Conservation (phyloP, 2,113 vertebrate genomes). For the Microtus pennsylvanicus region DNA sequence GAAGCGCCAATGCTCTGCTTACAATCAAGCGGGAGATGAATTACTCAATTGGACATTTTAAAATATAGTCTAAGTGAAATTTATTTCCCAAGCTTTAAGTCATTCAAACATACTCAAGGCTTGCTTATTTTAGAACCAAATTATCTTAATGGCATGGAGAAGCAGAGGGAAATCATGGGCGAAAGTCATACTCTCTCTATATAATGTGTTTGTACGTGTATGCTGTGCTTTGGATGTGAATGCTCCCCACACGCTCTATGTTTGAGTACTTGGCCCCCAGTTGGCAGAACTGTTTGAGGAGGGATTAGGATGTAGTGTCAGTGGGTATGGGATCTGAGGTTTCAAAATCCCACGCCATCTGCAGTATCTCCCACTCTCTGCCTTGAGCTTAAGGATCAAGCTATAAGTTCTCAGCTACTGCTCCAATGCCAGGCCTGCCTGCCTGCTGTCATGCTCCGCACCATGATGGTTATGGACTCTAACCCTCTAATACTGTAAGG, state of each 20-base stretch:
- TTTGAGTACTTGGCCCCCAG: not conserved
- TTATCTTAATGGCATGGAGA: not conserved
- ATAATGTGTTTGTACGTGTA: not conserved
- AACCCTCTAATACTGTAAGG: not conserved
- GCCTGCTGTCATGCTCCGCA: not conserved
- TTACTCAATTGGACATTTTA: not conserved
- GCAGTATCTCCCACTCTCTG: not conserved
- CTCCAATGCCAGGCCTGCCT: too few species aligned
- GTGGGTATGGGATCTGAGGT: not conserved
- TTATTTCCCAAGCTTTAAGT: constrained; percentile 55
- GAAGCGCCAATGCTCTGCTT: constrained; percentile 36
- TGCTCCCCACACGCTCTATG: not conserved
- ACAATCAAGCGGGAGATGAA: constrained; percentile 19
- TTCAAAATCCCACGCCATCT: not conserved
- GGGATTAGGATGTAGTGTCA: not conserved
- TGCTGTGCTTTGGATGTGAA: not conserved
- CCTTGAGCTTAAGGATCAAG: not conserved
- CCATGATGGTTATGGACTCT: not conserved
- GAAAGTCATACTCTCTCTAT: not conserved
- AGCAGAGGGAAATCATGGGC: not conserved
- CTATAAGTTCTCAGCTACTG: not conserved
- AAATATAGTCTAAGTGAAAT: constrained; percentile 44
- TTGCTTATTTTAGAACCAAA: constrained; percentile 62
- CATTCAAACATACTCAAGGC: constrained; percentile 21
- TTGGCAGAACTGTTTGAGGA: not conserved